These are phyloP conservation scores for Corythoichthys intestinalis DNA, from an alignment of 2,113 vertebrate genomes.

Conservation along the genomic window DNA sequence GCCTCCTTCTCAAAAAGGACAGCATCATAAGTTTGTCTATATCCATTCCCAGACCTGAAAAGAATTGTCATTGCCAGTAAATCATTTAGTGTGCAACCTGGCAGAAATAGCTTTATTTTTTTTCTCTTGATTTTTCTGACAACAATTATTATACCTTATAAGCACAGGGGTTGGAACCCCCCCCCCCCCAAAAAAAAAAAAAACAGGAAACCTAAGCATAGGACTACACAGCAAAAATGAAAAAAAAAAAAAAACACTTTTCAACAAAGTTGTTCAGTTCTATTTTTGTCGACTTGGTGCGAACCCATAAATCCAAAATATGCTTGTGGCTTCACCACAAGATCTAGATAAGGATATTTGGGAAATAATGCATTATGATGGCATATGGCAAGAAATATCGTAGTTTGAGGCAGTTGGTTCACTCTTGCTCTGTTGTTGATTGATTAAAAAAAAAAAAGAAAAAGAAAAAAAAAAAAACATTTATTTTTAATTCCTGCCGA, in stretches of 20 bases:
- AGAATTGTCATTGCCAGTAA: conserved; percentile 39
- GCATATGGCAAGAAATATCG: no score
- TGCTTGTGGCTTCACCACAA: background rate
- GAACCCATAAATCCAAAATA: background rate
- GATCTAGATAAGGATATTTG: background rate
- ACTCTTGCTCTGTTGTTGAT: no score
- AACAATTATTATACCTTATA: conserved; percentile 19
- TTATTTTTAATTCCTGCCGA: no score
- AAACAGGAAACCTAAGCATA: background rate
- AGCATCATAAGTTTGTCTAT: conserved; percentile 24
- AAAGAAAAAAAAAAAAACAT: no score
- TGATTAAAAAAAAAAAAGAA: no score
- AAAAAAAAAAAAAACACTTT: background rate
- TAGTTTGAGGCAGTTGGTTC: no score
- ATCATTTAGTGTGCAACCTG: conserved; percentile 39
- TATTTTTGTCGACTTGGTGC: background rate
- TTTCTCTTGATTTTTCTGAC: conserved; percentile 47
- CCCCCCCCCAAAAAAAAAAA: conserved; percentile 22
- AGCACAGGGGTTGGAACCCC: background rate
- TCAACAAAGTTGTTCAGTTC: background rate
- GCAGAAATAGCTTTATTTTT: conserved; percentile 45
- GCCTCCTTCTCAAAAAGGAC: conserved; percentile 26
- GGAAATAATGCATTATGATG: no score
- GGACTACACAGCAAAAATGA: background rate
- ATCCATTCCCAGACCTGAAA: conserved; percentile 39